phyloP scores from a whole-genome alignment of 1,140 invertebrate species.

The Drosophila eugracilis region DNA sequence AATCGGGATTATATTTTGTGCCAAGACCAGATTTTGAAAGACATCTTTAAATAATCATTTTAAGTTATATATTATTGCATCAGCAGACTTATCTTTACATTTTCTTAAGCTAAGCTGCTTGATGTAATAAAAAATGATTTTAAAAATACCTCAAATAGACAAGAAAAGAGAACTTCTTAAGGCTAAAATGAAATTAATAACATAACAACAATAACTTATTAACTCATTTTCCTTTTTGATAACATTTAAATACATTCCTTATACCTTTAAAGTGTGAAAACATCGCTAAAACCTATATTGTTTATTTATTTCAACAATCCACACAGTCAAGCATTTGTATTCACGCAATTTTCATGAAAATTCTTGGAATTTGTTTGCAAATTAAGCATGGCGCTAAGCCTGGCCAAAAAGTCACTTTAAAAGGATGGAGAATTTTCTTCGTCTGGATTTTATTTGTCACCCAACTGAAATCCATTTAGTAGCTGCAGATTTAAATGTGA shows the following conservation, averaged over 20 bases:
- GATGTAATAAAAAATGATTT: constrained; percentile 5
- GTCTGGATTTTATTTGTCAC: constrained; percentile 30
- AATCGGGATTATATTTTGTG: constrained; percentile 11
- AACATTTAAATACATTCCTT: too few species aligned
- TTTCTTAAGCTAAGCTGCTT: constrained; percentile 14
- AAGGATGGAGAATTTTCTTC: constrained; percentile 7
- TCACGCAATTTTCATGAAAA: too few species aligned
- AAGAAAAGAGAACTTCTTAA: too few species aligned
- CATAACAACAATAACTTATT: too few species aligned
- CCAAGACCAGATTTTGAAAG: constrained; percentile 23
- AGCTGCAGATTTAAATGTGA: constrained; percentile 38
- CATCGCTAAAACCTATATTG: too few species aligned
- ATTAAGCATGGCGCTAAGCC: too few species aligned
- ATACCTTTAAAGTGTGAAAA: too few species aligned
- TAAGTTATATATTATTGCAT: constrained; percentile 29
- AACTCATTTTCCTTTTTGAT: too few species aligned
- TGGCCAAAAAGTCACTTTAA: constrained; percentile 16
- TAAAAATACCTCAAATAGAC: neutral
- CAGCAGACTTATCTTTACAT: constrained; percentile 14
- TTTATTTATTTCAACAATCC: too few species aligned
- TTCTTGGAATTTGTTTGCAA: neutral
- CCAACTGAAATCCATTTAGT: constrained; percentile 25
- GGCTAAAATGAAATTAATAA: too few species aligned
- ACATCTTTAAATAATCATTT: neutral
- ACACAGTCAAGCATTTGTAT: too few species aligned